Conservation (phyloP, 2,113 vertebrate species). For the Varanus salvator region DNA sequence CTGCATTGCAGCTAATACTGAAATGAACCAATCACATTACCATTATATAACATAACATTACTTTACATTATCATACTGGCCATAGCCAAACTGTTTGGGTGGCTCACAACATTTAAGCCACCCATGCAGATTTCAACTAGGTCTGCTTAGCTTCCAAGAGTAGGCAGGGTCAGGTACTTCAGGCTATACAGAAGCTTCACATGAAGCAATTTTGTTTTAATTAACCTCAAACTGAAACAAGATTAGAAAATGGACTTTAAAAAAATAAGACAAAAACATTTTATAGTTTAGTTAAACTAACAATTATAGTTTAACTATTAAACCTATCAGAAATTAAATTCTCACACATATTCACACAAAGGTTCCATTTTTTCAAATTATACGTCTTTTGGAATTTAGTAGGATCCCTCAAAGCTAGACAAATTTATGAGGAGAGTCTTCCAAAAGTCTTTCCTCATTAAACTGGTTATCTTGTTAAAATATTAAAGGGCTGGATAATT, state of each 20-base stretch:
- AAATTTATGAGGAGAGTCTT: background rate
- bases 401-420: background rate
- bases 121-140: too few relatives aligned
- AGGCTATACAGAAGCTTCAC: too few relatives aligned
- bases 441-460: background rate
- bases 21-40: background rate
- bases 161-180: too few relatives aligned
- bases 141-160: too few relatives aligned
- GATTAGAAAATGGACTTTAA: background rate
- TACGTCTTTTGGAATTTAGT: background rate
- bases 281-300: background rate
- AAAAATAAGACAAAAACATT: background rate
- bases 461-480: background rate
- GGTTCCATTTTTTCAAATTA: background rate
- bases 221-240: background rate
- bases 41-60: too few relatives aligned
- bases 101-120: too few relatives aligned
- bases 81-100: too few relatives aligned
- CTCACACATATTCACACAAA: background rate
- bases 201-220: too few relatives aligned
- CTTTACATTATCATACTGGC: too few relatives aligned
- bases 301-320: background rate
- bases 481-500: background rate
- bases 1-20: background rate
- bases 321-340: background rate